phyloP scores from a whole-genome alignment of 2,113 vertebrate species.

The Labrus mixtus region DNA sequence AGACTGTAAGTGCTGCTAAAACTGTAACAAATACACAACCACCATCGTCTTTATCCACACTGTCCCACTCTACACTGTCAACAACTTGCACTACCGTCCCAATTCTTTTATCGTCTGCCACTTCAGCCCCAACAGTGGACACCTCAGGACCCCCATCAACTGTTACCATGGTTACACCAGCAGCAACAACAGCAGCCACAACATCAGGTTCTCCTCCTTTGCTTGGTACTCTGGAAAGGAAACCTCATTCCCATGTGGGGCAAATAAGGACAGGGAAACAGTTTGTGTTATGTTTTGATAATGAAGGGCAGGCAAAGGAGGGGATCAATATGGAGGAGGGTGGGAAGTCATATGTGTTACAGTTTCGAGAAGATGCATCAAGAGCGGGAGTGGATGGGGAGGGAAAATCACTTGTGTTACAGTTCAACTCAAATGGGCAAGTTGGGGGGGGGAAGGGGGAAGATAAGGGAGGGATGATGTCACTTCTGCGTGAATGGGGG shows the following conservation, averaged over 20 bases:
- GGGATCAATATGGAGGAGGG: slow-evolving; percentile 55
- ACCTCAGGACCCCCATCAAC: slow-evolving; percentile 47
- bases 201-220: slow-evolving; percentile 35
- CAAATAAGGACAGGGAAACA: slow-evolving; percentile 70
- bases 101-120: slow-evolving; percentile 24
- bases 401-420: slow-evolving; percentile 78
- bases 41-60: slow-evolving; percentile 16
- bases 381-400: slow-evolving; percentile 54
- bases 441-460: slow-evolving; percentile 62
- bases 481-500: slow-evolving; percentile 81
- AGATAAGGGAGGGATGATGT: slow-evolving; percentile 77
- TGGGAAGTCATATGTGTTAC: slow-evolving; percentile 79
- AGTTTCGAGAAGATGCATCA: slow-evolving; percentile 74
- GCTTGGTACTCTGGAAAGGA: slow-evolving; percentile 23
- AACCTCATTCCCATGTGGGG: slow-evolving; percentile 24
- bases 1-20: slow-evolving; percentile 29
- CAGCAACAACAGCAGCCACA: slow-evolving; percentile 27
- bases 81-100: slow-evolving; percentile 33
- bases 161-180: slow-evolving; percentile 31
- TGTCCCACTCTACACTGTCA: slow-evolving; percentile 19
- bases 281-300: slow-evolving; percentile 84
- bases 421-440: slow-evolving; percentile 77
- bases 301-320: slow-evolving; percentile 64
- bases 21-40: slow-evolving; percentile 14
- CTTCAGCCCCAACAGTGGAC: slow-evolving; percentile 22